Percentiles rank a stretch among this genome's conserved stretches.
Conservation (phyloP, 2,888 invertebrate genomes). For the Orgyia antiqua region DNA sequence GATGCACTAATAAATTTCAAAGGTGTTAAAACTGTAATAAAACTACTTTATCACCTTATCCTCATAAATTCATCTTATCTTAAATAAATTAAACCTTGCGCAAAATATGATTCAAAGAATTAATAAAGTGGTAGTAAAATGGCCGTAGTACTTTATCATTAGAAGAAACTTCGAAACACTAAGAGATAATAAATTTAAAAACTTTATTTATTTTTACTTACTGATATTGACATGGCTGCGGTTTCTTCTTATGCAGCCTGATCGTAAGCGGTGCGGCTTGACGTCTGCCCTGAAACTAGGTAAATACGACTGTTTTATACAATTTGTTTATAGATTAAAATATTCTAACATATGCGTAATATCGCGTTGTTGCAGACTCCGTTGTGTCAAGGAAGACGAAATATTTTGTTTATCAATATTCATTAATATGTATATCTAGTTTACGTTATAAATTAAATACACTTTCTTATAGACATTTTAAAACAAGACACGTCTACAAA, state of each 20-base stretch:
- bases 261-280: constrained; percentile 27
- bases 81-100: no score
- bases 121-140: no score
- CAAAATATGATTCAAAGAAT: no score
- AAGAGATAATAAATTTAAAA: no score
- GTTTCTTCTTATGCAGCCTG: constrained; percentile 27
- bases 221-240: constrained; percentile 35
- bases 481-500: no score
- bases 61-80: no score
- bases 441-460: constrained; percentile 1
- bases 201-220: background rate
- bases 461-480: background rate
- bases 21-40: no score
- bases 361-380: background rate
- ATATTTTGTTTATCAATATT: constrained; percentile 2
- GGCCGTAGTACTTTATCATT: no score
- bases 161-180: no score
- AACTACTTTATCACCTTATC: no score
- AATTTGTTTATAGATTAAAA: constrained; percentile 31
- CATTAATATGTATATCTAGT: background rate
- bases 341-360: constrained; percentile 37
- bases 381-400: background rate
- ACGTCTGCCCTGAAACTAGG: constrained; percentile 39
- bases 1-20: no score
- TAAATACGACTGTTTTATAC: constrained; percentile 52